These are phyloP conservation scores for Chinchilla lanigera DNA, from an alignment of 2,113 vertebrate genomes.

Conservation along the genomic window DNA sequence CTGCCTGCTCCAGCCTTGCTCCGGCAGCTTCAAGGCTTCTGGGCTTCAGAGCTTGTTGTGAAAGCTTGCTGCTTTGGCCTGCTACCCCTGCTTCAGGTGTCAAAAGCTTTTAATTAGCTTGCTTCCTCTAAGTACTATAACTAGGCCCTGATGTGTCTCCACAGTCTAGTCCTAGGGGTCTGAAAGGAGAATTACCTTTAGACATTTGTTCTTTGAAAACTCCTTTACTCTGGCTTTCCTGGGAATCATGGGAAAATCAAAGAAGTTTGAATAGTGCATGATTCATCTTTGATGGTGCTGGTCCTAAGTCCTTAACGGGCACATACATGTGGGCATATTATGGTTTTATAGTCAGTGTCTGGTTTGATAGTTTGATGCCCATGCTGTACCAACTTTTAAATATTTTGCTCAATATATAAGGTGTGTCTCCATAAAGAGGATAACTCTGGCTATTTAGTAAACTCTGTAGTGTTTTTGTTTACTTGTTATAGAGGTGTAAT, in stretches of 20 bases:
- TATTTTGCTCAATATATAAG: slow-evolving; percentile 11
- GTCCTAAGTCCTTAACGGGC: not conserved
- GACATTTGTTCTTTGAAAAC: slow-evolving; percentile 29
- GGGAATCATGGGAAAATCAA: slow-evolving; percentile 17
- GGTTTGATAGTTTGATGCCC: not conserved
- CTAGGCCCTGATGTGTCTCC: slow-evolving; percentile 68
- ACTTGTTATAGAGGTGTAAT: not conserved
- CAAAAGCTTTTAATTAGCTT: slow-evolving; percentile 83
- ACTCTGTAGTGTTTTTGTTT: slow-evolving; percentile 24
- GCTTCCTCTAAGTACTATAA: slow-evolving; percentile 77
- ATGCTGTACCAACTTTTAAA: not conserved
- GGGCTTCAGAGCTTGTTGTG: slow-evolving; percentile 84
- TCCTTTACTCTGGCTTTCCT: not conserved
- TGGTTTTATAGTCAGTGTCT: not conserved
- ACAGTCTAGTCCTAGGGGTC: slow-evolving; percentile 43
- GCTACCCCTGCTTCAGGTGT: slow-evolving; percentile 84
- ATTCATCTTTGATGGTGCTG: not conserved
- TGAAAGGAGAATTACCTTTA: slow-evolving; percentile 57
- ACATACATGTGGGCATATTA: not conserved
- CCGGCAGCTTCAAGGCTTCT: slow-evolving; percentile 83
- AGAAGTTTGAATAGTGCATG: slow-evolving; percentile 39
- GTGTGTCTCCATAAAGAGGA: not conserved
- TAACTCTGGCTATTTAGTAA: slow-evolving; percentile 35
- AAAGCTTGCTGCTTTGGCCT: slow-evolving; percentile 84
- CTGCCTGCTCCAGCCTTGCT: slow-evolving; percentile 84